These are phyloP conservation scores for Erpobdella octoculata DNA, from an alignment of 2,888 invertebrate genomes.

Conservation along the genomic window DNA sequence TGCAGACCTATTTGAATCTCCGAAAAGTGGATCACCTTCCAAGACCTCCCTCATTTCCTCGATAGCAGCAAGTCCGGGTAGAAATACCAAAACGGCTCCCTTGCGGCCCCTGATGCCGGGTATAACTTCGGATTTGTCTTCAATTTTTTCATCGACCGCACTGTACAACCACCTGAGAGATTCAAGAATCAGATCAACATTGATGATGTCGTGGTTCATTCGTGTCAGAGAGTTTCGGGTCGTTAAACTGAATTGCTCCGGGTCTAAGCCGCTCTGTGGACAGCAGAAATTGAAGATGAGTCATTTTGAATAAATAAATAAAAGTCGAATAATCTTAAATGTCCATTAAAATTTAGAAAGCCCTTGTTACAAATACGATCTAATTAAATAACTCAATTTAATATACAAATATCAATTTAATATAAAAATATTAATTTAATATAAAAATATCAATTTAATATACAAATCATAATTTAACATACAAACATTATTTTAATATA, in stretches of 20 bases:
- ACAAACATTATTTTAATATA: too few species aligned
- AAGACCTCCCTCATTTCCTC: constrained; percentile 47
- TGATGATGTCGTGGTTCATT: constrained; percentile 44
- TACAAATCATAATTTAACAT: too few species aligned
- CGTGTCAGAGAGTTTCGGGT: constrained; percentile 47
- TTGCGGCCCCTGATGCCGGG: constrained; percentile 33
- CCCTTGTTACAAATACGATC: too few species aligned
- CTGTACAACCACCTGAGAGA: constrained; percentile 37
- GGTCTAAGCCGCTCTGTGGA: constrained; percentile 42
- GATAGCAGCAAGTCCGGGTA: constrained; percentile 48
- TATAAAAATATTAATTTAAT: too few species aligned
- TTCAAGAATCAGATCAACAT: constrained; percentile 48
- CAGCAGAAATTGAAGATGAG: too few species aligned
- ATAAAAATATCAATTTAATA: too few species aligned
- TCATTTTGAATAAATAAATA: too few species aligned
- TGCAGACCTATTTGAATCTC: constrained; percentile 36
- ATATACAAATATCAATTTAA: too few species aligned
- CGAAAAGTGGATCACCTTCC: constrained; percentile 42
- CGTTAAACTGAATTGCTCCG: constrained; percentile 43
- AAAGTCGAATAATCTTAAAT: too few species aligned
- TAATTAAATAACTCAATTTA: too few species aligned
- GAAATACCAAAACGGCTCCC: constrained; percentile 48
- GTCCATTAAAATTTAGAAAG: too few species aligned
- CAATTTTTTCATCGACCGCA: background rate
- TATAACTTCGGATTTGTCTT: background rate